Evolutionary conservation across 2,797 vertebrate genomes (phyloP), one percentile per base, ranked within the genome.

Genomic region (Sarcoramphus papa): DNA sequence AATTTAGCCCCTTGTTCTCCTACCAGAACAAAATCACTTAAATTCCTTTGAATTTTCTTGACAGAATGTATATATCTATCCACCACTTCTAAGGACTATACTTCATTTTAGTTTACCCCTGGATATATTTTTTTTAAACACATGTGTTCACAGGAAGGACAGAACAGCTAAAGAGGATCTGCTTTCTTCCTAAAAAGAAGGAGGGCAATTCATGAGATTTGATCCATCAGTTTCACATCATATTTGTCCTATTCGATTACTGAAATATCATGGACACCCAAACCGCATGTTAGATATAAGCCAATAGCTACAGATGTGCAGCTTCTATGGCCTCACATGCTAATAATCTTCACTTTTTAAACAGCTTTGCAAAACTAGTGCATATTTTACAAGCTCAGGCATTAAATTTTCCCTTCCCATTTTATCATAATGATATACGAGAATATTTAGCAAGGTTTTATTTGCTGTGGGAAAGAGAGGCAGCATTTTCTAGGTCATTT

Each of bases 401-500:
- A 94, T 63, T 91, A 56, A 75, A 70, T 91, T 81, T 91, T 88
- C 76, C 77, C 69, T 92, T 95, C 82, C 19, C 13, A 0, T 86
- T 95, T 96, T 76, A 86, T 81, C 63, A 74, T 93, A 78, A 93
- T 78, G 72, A 90, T 78, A 93, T 30, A 92, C 0, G 1, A 91
- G 91, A 92, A 76, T 88, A 93, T 90, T 92, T 94, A 96, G 85
- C 83, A 59, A 90, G 76, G 79, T 60, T 94, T 88, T 88, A 95
- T 93, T 91, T 95, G 87, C 93, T 94, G 73, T 84, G 91, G 89
- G 75, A 92, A 93, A 92, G 90, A 64, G 60, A 94, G 76, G 76
- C 65, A 84, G 87, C 37, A 60, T 92, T 96, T 96, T 97, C 89
- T 97, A 96, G 96, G 97, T 97, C 91, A 96, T 94, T 95, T 95